phyloP scores from a whole-genome alignment of 1,140 invertebrate genomes.

The Muscidifurax raptorellus region DNA sequence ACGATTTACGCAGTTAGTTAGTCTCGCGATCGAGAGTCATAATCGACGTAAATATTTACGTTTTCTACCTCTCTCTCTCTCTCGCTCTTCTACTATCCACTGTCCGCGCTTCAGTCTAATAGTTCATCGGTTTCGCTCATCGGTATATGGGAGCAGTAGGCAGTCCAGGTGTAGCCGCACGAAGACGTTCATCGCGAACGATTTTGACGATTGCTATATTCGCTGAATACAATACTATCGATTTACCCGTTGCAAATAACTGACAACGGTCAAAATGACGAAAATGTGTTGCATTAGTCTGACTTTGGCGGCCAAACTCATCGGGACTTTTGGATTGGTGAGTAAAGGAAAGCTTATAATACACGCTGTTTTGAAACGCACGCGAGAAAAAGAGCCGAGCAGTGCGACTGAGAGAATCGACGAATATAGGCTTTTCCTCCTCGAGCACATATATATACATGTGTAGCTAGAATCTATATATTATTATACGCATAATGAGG shows the following conservation, averaged over 20 bases:
- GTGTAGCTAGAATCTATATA: too few relatives aligned
- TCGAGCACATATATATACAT: too few relatives aligned
- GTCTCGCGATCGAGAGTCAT: neutral
- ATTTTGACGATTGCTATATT: neutral
- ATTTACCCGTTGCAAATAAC: neutral
- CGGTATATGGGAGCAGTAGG: too few relatives aligned
- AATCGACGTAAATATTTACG: conserved; percentile 30
- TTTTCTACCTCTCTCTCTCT: too few relatives aligned
- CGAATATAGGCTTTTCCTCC: too few relatives aligned
- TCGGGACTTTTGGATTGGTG: conserved; percentile 71
- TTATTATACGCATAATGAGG: too few relatives aligned
- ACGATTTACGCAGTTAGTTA: neutral
- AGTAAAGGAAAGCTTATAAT: conserved; percentile 57
- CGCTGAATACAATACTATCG: too few relatives aligned
- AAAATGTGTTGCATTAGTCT: conserved; percentile 65
- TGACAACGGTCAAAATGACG: conserved; percentile 26
- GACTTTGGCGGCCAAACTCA: conserved; percentile 68
- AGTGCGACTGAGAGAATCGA: too few relatives aligned
- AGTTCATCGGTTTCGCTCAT: neutral
- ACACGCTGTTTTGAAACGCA: too few relatives aligned
- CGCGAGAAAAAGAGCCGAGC: neutral
- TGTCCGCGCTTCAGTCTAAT: neutral
- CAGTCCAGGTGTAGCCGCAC: neutral
- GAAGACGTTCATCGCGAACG: neutral
- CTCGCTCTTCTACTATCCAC: neutral